Conservation (phyloP, 2,113 vertebrate genomes). For the Hyla sarda region DNA sequence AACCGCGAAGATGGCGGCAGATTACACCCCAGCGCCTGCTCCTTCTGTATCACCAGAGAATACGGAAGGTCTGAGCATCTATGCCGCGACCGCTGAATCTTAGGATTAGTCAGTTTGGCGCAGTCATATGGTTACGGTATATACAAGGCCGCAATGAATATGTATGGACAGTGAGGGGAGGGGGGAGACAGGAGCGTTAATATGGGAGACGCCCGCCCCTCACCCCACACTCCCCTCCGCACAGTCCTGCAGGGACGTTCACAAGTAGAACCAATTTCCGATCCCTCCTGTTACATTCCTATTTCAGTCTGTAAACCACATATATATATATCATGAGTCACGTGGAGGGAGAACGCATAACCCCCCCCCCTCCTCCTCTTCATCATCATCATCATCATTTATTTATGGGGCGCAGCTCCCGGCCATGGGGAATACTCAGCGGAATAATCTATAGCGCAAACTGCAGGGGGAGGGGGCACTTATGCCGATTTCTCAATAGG, state of each 20-base stretch:
- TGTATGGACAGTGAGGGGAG: background rate
- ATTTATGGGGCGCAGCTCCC: conserved; percentile 1
- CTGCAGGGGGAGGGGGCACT: background rate
- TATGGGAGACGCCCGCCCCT: background rate
- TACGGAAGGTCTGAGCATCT: no score
- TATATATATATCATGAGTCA: conserved; percentile 24
- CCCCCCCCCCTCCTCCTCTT: background rate
- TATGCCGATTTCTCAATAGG: no score
- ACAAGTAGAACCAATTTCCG: conserved; percentile 63
- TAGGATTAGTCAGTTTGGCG: no score
- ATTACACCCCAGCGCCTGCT: no score
- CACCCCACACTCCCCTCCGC: conserved; percentile 57
- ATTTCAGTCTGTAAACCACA: conserved; percentile 46
- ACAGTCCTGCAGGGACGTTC: conserved; percentile 68
- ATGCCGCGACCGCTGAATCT: background rate
- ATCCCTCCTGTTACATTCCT: conserved; percentile 57
- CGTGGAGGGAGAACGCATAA: background rate
- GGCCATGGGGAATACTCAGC: background rate
- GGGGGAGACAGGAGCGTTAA: background rate
- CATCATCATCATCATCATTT: conserved; percentile 33
- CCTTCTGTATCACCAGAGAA: no score
- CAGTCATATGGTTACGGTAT: background rate
- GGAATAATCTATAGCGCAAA: background rate
- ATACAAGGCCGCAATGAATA: background rate
- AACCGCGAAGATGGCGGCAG: no score